Evolutionary conservation across 2,888 invertebrate genomes (phyloP).

Genomic region (Panopea generosa): DNA sequence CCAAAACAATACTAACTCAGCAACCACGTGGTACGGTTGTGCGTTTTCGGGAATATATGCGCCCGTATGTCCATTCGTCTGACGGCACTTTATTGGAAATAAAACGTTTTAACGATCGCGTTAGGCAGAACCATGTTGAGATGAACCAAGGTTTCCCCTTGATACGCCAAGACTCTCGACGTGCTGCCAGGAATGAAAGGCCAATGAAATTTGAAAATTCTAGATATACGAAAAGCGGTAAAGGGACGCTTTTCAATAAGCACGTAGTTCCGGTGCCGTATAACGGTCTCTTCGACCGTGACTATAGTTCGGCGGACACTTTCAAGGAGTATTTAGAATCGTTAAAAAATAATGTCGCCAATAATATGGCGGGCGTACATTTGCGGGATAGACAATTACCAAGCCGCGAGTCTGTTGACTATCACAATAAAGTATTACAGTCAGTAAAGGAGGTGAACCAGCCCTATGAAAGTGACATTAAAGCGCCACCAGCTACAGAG

Average conservation of each 20-base stretch:
- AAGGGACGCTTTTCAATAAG: constrained; percentile 44
- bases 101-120: constrained; percentile 20
- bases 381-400: constrained; percentile 29
- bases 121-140: background rate
- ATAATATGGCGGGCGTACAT: constrained; percentile 35
- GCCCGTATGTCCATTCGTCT: constrained; percentile 31
- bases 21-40: constrained; percentile 56
- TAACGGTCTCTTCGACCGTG: constrained; percentile 44
- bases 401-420: constrained; percentile 42
- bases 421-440: constrained; percentile 59
- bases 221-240: constrained; percentile 13
- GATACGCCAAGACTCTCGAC: constrained; percentile 45
- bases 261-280: constrained; percentile 26
- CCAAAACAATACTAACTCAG: constrained; percentile 40
- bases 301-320: constrained; percentile 65
- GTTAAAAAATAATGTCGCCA: constrained; percentile 40
- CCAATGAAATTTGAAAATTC: constrained; percentile 65
- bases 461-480: constrained; percentile 26
- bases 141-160: constrained; percentile 30
- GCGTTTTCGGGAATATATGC: constrained; percentile 52
- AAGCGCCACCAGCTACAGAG: no score
- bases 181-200: constrained; percentile 45
- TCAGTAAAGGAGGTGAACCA: constrained; percentile 66
- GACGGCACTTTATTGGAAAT: constrained; percentile 42
- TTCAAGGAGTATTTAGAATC: constrained; percentile 67